A percentile compares a stretch with the other conserved stretches of the same genome.
Evolutionary conservation across 2,797 vertebrate species (phyloP).

Genomic region (Hapalemur alaotrensis): DNA sequence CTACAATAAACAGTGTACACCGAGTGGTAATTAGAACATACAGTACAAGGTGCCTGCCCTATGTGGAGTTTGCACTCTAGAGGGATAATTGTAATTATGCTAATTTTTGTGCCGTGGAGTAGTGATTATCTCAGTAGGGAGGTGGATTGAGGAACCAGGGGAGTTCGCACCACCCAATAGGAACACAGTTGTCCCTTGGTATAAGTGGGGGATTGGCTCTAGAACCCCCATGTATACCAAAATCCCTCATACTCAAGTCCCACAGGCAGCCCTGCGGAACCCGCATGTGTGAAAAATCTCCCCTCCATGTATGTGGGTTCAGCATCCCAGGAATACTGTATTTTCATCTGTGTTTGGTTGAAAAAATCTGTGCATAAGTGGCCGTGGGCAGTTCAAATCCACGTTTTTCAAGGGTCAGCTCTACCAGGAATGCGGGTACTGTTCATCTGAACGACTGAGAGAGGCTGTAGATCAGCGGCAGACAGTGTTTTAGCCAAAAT

Average conservation of each 20-base stretch:
- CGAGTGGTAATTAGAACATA: not conserved
- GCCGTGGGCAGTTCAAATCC: not conserved
- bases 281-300: not conserved
- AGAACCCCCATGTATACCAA: too few relatives aligned
- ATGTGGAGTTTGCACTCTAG: not conserved
- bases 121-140: not conserved
- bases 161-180: not conserved
- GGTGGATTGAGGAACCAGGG: fast-evolving
- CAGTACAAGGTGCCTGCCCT: not conserved
- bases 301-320: not conserved
- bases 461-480: not conserved
- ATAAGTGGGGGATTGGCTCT: not conserved
- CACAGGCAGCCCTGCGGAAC: not conserved
- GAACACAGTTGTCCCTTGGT: not conserved
- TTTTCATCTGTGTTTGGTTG: not conserved
- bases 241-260: not conserved
- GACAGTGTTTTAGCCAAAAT: not conserved
- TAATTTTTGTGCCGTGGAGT: not conserved
- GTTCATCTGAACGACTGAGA: not conserved
- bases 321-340: not conserved
- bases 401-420: not conserved
- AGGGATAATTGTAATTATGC: not conserved
- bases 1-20: not conserved
- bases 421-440: fast-evolving
- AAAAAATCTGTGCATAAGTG: not conserved